Evolutionary conservation across 1,140 invertebrate genomes (phyloP), one percentile per base, ranked within the genome.

Genomic region (Dufourea novaeangliae): DNA sequence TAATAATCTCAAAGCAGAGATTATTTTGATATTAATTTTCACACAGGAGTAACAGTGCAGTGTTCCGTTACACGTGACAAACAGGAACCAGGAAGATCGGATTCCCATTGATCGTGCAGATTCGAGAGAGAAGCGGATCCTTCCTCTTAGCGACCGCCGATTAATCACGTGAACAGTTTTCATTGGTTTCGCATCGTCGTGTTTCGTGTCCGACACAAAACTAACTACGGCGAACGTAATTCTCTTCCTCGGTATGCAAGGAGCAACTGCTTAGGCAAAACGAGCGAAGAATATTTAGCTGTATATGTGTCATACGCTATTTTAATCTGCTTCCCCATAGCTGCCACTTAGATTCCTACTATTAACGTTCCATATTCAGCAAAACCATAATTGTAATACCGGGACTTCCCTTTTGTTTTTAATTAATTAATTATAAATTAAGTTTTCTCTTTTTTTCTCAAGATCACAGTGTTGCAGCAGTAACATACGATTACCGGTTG

Each of bases 271-370:
- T 46, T 59, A 37, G 39, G 20, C 32, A 68, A 68, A 61, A 76
- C 73, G 66, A 69, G 63, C 29, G 32, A 59, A 34, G 64, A 76
- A 76, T 76, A 76, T 76, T 76, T 76, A 69, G 73, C 41, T 25
- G 39, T 76, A 76, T 76, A 69, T 44, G 73, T 76, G 73, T 76
- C 73, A 76, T 50, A 76, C 4, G 54, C 73, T 76, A 76, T 76
- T 76, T 76, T 69, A 69, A 76, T 69, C 66, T 69, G 56, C 73
- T 69, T 76, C 54, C 54, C 39, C 54, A 69, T 61, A 59, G 12
- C 41, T 10, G 8, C 32, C 32, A 46, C 32, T 59, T 41, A 46
- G 32, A 29, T 50, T 46, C 39, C 14, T 14, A 22, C 29, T 22
- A 50, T 67, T 27, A 59, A 39, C 20, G 2, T 0, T 29, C 44